Base-by-base conservation (phyloP, 2,888 invertebrate species). In the Eupithecia subumbrata region DNA sequence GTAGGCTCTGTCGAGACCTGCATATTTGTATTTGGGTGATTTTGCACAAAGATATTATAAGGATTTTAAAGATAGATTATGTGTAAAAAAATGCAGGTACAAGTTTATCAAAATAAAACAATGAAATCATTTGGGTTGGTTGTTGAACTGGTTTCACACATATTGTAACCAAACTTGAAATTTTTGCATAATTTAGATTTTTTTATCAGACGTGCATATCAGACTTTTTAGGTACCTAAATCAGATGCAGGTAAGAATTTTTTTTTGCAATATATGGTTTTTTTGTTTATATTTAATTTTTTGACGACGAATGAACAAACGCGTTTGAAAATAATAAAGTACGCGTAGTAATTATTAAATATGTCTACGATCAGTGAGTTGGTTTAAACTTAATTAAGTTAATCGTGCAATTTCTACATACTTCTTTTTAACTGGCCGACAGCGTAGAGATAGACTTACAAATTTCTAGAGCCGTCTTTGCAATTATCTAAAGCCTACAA, bases 321-420 rank as follows among this genome's bases (percentile, higher is more conserved):
- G 52, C 22, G 8, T 22, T 56, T 56, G 22, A 56, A 22, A 56
- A 22, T n/a, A n/a, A n/a, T n/a, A 22, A 5, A 22, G n/a, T n/a
- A 52, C 0, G 52, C 52, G 7, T 37, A 37, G 22, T 25, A 25
- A 14, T 60, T 60, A 60, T 56, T 25, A 60, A 56, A 56, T 56
- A 22, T 25, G 22, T 60, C 60, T 25, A 60, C 22, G 60, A 25
- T 60, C 60, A 60, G n/a, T 56, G 52, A 56, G 25, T 60, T 60
- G 5, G 60, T 22, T 25, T 60, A 12, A 22, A 60, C 25, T 14
- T 60, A 60, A 60, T 60, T 60, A 60, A 60, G 60, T 60, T 60
- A 60, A 60, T 60, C 25, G 60, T 60, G 60, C 60, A 60, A 60
- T 60, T 60, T 25, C 56, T 56, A 22, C 56, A 56, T 56, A 56